Base-by-base conservation (phyloP, 2,888 invertebrate species). In the Atherix ibis region DNA sequence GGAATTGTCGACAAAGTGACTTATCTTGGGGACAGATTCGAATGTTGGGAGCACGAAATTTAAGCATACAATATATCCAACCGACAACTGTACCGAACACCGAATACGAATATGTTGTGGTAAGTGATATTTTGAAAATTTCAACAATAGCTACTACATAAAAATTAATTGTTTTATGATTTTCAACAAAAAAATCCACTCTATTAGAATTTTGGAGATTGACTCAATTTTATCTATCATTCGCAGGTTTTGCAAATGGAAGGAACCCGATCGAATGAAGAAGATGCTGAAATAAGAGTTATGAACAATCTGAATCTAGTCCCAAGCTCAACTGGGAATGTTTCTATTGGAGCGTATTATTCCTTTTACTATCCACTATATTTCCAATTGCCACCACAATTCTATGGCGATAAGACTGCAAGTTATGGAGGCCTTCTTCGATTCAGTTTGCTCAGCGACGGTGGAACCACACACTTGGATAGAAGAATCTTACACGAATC, bases 341-440 rank as follows among this genome's bases (percentile, higher is more conserved):
- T 62, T 0, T 58, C 61, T 0, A 61, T 62, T 27, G 61, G 61
- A 27, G 51, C 61, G 1, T 56, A 55, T 19, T 45, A 49, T 1
- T 49, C 48, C 3, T 56, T 62, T 39, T 51, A 54, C 38, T 51
- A 54, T 38, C 62, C 62, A 2, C 39, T 62, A 3, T 62, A 62
- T 41, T 62, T 62, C 25, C 59, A 62, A 47, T 63, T 97, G 12
- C 85, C 89, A 1, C 65, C 70, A 8, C 68, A 73, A 34, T 87
- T 92, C 57, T 70, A 81, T 10, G 89, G 88, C 0, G 97, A 97
- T 60, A 66, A 80, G 55, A 77, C 87, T 12, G 70, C 81, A 40
- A 89, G 92, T 15, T 97, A 97, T 59, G 91, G 89, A 17, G 95
- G 95, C 4, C 74, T 74, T 42, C 62, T 97, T 31, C 68, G 79